Evolutionary conservation across 1,140 invertebrate species (phyloP).

Genomic region (Tenebrio molitor): DNA sequence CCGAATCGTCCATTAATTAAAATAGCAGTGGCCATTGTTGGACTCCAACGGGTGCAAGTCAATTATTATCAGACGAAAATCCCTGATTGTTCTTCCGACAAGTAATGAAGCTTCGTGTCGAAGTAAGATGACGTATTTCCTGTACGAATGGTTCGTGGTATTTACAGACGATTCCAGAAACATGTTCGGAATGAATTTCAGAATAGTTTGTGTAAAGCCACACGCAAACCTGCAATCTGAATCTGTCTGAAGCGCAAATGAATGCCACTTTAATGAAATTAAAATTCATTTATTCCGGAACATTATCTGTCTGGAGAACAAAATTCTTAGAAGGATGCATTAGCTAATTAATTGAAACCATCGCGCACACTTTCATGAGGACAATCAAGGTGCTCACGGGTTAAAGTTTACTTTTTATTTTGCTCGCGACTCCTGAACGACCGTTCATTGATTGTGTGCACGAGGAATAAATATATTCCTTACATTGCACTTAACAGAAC

Average conservation of each 20-base stretch:
- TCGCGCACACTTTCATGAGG: conserved; percentile 35
- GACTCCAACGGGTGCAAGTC: background rate
- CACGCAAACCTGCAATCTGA: conserved; percentile 63
- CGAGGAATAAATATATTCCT: background rate
- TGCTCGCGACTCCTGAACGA: no score
- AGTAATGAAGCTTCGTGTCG: background rate
- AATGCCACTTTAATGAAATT: conserved; percentile 63
- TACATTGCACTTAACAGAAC: no score
- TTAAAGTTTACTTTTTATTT: conserved; percentile 25
- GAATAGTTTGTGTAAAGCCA: conserved; percentile 41
- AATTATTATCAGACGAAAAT: conserved; percentile 5
- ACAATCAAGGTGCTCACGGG: conserved; percentile 32
- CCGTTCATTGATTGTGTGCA: conserved; percentile 5
- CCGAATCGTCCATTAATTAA: conserved; percentile 32
- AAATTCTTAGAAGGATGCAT: conserved; percentile 59
- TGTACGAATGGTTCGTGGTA: conserved; percentile 41
- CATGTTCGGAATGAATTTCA: conserved; percentile 37
- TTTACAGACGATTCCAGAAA: conserved; percentile 47
- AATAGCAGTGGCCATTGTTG: conserved; percentile 19
- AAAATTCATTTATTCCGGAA: conserved; percentile 64
- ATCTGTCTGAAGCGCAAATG: conserved; percentile 60
- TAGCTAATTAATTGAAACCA: conserved; percentile 60
- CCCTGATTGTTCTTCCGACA: background rate
- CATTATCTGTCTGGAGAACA: conserved; percentile 58
- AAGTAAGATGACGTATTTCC: conserved; percentile 42